Conservation (phyloP, 2,888 invertebrate genomes). For the Hololepta plana region DNA sequence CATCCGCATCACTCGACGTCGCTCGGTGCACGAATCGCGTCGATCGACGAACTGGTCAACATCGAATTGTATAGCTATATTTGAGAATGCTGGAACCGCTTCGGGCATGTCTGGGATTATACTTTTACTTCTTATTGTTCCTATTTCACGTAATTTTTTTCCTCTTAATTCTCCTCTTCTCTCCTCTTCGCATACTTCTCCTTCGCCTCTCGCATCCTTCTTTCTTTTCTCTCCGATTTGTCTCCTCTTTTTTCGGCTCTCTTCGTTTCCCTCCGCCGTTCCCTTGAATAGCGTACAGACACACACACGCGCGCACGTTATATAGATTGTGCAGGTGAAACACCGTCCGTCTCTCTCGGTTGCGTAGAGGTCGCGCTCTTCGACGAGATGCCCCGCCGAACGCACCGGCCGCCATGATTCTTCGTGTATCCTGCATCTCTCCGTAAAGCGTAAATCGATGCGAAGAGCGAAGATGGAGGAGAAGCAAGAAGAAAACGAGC, state of each 20-base stretch:
- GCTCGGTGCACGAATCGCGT: no score
- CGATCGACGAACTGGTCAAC: no score
- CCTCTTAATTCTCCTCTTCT: no score
- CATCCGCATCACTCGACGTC: no score
- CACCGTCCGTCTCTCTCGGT: conserved; percentile 3
- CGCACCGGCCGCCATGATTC: conserved; percentile 22
- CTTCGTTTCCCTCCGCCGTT: conserved; percentile 20
- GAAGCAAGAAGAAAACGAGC: conserved; percentile 1
- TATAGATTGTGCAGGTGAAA: no score
- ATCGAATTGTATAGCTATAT: conserved; percentile 14
- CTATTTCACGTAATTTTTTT: conserved; percentile 20
- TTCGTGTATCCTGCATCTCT: conserved; percentile 17
- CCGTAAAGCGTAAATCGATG: no score
- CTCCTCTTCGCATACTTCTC: no score
- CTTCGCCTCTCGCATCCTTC: no score
- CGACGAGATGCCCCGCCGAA: conserved; percentile 8
- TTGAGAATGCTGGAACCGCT: conserved; percentile 20
- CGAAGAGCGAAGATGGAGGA: conserved; percentile 14
- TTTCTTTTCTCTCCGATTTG: no score
- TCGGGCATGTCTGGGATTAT: conserved; percentile 22
- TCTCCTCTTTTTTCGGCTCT: conserved; percentile 17
- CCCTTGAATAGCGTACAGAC: conserved; percentile 14
- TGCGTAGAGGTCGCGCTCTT: conserved; percentile 2
- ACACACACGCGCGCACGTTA: conserved; percentile 6
- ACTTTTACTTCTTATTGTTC: conserved; percentile 24